phyloP scores from a whole-genome alignment of 2,113 vertebrate species.

The Indri indri region DNA sequence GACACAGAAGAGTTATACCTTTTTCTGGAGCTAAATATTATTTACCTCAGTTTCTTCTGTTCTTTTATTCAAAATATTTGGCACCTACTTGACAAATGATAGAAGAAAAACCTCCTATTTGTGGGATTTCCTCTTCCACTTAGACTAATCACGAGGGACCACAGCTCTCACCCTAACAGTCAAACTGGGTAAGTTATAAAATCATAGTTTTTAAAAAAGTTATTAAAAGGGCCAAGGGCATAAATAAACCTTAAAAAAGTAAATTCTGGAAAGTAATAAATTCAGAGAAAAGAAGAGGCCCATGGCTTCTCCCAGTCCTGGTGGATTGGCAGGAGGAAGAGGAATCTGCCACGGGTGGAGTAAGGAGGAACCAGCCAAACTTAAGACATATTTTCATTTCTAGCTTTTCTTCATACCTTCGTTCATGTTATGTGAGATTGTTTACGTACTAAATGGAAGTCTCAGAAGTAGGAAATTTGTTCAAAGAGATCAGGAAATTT shows the following conservation, averaged over 20 bases:
- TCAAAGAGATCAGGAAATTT: background rate
- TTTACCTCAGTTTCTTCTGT: background rate
- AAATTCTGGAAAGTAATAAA: background rate
- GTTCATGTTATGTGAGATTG: background rate
- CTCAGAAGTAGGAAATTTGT: conserved; percentile 28
- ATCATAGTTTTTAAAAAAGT: background rate
- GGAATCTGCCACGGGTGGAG: background rate
- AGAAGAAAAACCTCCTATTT: background rate
- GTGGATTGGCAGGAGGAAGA: background rate
- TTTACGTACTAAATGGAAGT: background rate
- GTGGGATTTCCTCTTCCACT: background rate
- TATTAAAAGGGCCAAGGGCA: background rate
- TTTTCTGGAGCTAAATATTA: background rate
- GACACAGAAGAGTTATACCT: background rate
- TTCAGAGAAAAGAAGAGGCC: background rate
- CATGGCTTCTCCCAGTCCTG: background rate
- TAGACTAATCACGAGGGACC: background rate
- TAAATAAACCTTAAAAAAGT: background rate
- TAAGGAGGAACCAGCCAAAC: background rate
- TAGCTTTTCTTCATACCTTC: background rate
- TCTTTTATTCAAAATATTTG: background rate
- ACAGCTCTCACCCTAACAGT: background rate
- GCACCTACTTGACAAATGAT: background rate
- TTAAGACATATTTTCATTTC: background rate
- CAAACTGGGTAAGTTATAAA: background rate